Evolutionary conservation across 2,797 vertebrate genomes (phyloP).

Genomic region (Vireo griseus): DNA sequence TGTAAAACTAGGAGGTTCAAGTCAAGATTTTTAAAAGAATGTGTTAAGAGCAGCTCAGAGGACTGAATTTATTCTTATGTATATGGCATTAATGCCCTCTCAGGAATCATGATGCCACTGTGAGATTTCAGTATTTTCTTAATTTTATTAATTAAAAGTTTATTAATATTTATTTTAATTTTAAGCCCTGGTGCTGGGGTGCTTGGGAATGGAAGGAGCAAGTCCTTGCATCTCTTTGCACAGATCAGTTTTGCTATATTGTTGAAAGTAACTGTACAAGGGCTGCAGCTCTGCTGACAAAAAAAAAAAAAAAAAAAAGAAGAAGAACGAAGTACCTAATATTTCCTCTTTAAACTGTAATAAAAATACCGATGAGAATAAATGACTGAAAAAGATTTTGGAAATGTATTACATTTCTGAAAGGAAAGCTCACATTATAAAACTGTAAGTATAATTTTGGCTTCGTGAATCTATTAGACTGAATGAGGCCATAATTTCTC

Average conservation of each 20-base stretch:
- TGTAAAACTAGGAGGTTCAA: neutral
- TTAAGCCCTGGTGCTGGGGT: neutral
- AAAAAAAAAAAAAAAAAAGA: neutral
- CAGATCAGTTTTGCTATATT: neutral
- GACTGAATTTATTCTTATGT: neutral
- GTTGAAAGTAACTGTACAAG: neutral
- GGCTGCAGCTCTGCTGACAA: neutral
- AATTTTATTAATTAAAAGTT: too few species aligned
- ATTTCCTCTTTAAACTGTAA: neutral
- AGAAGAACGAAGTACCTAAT: neutral
- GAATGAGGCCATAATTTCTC: neutral
- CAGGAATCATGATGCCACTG: neutral
- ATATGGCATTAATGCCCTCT: neutral
- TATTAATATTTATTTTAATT: neutral
- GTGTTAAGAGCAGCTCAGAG: neutral
- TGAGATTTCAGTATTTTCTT: neutral
- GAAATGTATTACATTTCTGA: neutral
- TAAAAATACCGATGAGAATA: neutral
- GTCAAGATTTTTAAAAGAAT: neutral
- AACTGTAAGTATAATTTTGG: neutral
- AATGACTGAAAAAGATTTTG: neutral
- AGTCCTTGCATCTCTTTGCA: neutral
- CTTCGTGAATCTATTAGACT: neutral
- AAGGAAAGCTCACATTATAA: neutral
- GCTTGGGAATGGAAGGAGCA: neutral